These are phyloP conservation scores for Parasteatoda tepidariorum DNA, from an alignment of 1,140 invertebrate species.

Conservation along the genomic window DNA sequence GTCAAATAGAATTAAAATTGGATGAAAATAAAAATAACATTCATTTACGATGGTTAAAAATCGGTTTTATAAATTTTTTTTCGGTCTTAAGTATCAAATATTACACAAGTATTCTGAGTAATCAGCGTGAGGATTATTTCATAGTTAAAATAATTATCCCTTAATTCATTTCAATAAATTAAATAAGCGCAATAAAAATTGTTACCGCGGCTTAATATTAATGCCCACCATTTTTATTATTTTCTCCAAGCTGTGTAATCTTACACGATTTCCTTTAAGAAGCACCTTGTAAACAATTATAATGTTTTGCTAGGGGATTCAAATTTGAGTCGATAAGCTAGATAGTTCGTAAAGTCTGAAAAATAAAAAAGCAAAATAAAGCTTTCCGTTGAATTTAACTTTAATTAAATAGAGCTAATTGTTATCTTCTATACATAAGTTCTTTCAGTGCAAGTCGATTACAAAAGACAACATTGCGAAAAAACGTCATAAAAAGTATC, in stretches of 20 bases:
- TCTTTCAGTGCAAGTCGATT: not conserved
- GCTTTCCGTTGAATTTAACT: not conserved
- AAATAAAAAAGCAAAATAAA: not conserved
- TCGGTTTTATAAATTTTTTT: no score
- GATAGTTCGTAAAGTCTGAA: not conserved
- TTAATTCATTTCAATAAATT: not conserved
- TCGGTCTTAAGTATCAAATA: no score
- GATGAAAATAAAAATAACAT: no score
- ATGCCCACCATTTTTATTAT: not conserved
- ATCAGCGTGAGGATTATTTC: no score
- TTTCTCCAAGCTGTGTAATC: not conserved
- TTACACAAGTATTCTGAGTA: no score
- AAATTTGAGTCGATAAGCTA: not conserved
- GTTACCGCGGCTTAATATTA: not conserved
- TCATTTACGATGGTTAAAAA: no score
- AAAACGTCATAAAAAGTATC: not conserved
- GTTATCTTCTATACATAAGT: conserved; percentile 17
- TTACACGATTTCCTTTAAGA: not conserved
- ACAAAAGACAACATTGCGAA: conserved; percentile 8
- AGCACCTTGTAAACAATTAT: not conserved
- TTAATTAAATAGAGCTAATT: conserved; percentile 24
- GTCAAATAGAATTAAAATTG: no score
- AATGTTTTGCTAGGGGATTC: not conserved
- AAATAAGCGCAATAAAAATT: not conserved
- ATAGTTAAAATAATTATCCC: not conserved